phyloP scores from a whole-genome alignment of 2,888 invertebrate genomes.

The Allygus modestus region DNA sequence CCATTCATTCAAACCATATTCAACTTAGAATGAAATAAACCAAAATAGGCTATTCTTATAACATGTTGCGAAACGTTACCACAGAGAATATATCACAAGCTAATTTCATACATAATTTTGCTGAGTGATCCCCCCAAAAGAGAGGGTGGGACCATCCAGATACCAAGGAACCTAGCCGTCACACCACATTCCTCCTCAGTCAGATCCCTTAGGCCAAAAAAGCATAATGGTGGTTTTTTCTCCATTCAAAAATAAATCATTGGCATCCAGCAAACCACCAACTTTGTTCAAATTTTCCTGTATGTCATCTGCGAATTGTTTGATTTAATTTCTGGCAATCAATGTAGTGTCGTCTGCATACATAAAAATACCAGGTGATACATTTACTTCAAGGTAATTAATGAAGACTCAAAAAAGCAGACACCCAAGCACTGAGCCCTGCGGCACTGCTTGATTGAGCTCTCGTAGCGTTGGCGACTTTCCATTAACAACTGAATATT shows the following conservation, averaged over 20 bases:
- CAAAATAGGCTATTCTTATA: not conserved
- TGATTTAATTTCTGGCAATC: slow-evolving; percentile 9
- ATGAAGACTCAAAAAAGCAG: no score
- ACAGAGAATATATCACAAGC: not conserved
- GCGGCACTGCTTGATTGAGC: no score
- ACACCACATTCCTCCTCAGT: not conserved
- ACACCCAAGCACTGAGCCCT: no score
- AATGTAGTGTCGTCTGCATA: slow-evolving; percentile 17
- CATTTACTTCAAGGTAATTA: not conserved
- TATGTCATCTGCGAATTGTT: not conserved
- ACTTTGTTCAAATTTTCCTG: not conserved
- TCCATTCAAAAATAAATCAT: not conserved
- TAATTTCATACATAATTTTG: not conserved
- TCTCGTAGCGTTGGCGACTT: no score
- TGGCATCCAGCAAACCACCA: not conserved
- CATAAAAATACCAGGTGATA: not conserved
- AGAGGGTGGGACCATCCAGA: not conserved
- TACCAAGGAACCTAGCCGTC: not conserved
- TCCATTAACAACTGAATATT: no score
- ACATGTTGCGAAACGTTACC: not conserved
- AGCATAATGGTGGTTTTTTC: not conserved
- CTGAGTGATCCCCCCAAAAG: not conserved
- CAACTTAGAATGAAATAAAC: no score
- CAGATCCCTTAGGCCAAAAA: not conserved
- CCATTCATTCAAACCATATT: no score